Evolutionary conservation across 2,113 vertebrate species (phyloP), one percentile per base, ranked within the genome.

Genomic region (Dendropsophus ebraccatus): DNA sequence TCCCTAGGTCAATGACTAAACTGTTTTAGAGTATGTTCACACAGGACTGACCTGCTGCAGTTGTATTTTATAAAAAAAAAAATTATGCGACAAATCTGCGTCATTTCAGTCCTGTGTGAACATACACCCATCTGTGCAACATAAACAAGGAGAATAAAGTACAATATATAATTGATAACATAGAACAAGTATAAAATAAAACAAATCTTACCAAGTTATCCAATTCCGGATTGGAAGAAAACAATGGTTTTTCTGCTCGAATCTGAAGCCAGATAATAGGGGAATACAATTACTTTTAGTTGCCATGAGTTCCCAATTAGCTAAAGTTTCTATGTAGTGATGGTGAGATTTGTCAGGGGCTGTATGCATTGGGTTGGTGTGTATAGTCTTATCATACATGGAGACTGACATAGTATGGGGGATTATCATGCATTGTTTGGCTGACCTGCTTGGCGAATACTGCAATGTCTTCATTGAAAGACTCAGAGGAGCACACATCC

Each of bases 381-480:
- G 60, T 28, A 28, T 28, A n/a, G 41, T 88, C 88, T 88, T 6
- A 69, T 17, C 28, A 69, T 19, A 69, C 30, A 69, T 69, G 65
- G 35, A 69, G 0, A 37, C 16, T 35, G 32, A 35, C 12, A 69
- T 35, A 35, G 35, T 17, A n/a, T 35, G 52, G 1, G 5, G 5
- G 67, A 81, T 89, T 28, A 2, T 82, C 88, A 85, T 88, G 67
- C 87, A 86, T 91, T 90, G 91, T 93, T 94, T 92, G 92, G 92
- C 97, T 96, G 94, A 99, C 98, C 98, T 99, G 98, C 96, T 99
- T 99, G 92, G 98, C 98, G 96, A 99, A 99, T 94, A 99, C 98
- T 88, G 98, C 98, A 95, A 99, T 99, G 92, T 99, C 98, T 96
- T 99, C 97, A 95, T 99, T 99, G 97, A 99, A 99, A 90, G 98